Percentiles rank a stretch among this genome's conserved stretches.
phyloP scores from a whole-genome alignment of 1,140 invertebrate genomes.

The Laupala kohalensis region DNA sequence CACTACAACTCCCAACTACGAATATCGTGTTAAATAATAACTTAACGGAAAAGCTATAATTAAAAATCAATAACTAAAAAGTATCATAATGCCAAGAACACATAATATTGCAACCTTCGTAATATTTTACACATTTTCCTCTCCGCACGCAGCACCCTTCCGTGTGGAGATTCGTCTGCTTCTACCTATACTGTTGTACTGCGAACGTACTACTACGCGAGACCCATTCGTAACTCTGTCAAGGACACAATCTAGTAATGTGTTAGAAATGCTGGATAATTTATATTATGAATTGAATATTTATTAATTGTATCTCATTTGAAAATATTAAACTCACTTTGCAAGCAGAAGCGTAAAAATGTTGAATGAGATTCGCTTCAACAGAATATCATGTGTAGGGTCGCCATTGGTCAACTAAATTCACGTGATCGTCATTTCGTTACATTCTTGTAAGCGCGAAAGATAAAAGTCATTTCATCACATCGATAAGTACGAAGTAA shows the following conservation, averaged over 20 bases:
- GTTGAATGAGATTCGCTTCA: neutral
- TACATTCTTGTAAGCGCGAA: neutral
- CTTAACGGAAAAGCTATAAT: neutral
- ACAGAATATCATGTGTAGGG: constrained; percentile 1
- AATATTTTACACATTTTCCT: neutral
- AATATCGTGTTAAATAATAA: neutral
- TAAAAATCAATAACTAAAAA: neutral
- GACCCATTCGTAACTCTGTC: neutral
- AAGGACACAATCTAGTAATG: neutral
- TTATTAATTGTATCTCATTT: neutral
- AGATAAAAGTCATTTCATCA: neutral
- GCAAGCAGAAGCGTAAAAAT: neutral
- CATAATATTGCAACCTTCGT: neutral
- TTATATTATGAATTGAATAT: neutral
- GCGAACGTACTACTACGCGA: neutral
- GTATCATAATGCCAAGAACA: neutral
- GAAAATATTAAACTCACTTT: neutral
- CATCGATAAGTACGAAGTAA: too few relatives aligned
- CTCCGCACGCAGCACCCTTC: neutral
- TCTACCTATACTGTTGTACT: neutral
- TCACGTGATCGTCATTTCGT: neutral
- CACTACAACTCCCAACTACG: neutral
- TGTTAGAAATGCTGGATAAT: neutral
- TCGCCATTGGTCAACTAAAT: neutral
- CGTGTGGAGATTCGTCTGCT: neutral